These are phyloP conservation scores for Xylocampa areola DNA, from an alignment of 2,888 invertebrate species.

Conservation along the genomic window DNA sequence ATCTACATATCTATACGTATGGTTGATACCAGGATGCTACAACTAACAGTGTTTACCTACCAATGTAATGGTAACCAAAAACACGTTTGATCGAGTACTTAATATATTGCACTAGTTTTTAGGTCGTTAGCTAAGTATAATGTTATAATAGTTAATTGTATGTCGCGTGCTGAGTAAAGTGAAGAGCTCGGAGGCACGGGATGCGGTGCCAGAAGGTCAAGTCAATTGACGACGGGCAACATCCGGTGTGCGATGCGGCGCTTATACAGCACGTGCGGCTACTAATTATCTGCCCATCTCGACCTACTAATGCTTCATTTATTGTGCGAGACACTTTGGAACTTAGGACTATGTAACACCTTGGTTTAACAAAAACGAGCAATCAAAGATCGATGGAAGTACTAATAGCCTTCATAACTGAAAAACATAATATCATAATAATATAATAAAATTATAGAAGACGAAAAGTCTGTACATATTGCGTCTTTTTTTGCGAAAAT, in stretches of 20 bases:
- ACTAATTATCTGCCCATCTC: conserved; percentile 66
- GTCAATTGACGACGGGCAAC: conserved; percentile 86
- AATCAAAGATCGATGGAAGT: too few species aligned
- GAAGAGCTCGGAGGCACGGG: conserved; percentile 74
- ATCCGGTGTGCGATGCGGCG: conserved; percentile 78
- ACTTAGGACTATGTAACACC: neutral
- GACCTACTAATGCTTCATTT: conserved; percentile 42
- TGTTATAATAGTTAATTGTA: conserved; percentile 52
- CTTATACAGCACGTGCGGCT: conserved; percentile 76
- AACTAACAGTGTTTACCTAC: too few species aligned
- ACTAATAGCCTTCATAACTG: too few species aligned
- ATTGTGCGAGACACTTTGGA: conserved; percentile 24
- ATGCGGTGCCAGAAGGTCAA: conserved; percentile 85
- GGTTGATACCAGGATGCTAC: too few species aligned
- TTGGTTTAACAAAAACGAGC: neutral
- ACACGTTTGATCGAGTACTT: conserved; percentile 40
- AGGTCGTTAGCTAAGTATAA: conserved; percentile 48
- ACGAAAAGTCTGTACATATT: too few species aligned
- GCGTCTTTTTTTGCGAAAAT: too few species aligned
- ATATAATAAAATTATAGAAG: too few species aligned
- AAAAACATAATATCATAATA: too few species aligned
- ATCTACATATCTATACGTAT: too few species aligned
- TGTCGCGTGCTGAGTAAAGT: conserved; percentile 71
- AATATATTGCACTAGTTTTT: conserved; percentile 40
- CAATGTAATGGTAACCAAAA: conserved; percentile 30